phyloP scores from a whole-genome alignment of 2,797 vertebrate genomes.

The Gila robusta region DNA sequence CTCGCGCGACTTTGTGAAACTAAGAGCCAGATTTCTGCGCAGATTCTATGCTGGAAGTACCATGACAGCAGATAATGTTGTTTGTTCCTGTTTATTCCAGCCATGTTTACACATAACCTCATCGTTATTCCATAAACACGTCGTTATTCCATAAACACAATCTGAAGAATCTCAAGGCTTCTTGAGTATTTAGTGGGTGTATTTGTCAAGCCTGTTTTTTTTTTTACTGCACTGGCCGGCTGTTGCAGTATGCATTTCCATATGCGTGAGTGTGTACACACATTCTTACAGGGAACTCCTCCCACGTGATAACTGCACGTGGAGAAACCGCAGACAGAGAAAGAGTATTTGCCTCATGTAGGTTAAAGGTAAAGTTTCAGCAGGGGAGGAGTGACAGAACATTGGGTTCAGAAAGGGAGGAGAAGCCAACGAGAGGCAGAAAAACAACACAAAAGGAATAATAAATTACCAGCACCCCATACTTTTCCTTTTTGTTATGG shows the following conservation, averaged over 20 bases:
- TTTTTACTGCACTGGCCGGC: neutral
- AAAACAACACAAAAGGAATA: conserved; percentile 37
- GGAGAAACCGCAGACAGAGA: conserved; percentile 69
- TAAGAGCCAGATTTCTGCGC: conserved; percentile 14
- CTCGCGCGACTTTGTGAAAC: conserved; percentile 38
- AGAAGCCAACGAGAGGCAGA: conserved; percentile 12
- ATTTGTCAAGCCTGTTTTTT: conserved; percentile 27
- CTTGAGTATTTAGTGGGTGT: conserved; percentile 7
- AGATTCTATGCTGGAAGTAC: neutral
- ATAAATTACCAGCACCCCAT: conserved; percentile 31
- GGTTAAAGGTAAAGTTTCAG: conserved; percentile 70
- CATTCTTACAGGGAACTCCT: conserved; percentile 79
- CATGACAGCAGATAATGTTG: conserved; percentile 17
- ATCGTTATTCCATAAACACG: neutral
- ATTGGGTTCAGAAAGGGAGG: conserved; percentile 25
- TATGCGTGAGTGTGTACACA: conserved; percentile 54
- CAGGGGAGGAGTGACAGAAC: conserved; percentile 43
- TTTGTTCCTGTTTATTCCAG: conserved; percentile 36
- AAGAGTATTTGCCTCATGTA: conserved; percentile 57
- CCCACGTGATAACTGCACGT: conserved; percentile 77
- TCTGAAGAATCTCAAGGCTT: neutral
- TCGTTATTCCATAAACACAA: neutral
- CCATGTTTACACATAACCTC: neutral
- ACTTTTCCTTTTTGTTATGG: neutral
- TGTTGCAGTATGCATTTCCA: conserved; percentile 24